Evolutionary conservation across 2,113 vertebrate genomes (phyloP).

Genomic region (Lagopus muta): DNA sequence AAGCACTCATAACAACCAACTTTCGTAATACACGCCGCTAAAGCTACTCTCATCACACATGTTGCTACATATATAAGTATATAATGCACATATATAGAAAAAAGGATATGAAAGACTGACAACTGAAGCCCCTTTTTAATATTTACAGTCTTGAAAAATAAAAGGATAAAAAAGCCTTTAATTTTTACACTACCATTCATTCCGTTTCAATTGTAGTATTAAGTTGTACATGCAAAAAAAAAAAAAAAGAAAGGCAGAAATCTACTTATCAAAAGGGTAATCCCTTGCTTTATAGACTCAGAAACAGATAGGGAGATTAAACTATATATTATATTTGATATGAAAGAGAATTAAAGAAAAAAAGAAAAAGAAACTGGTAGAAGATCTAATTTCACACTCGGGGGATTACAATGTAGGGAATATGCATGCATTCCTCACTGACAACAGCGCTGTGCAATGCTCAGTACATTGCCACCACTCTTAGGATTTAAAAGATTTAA

Average conservation of each 20-base stretch:
- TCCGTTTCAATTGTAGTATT: not conserved
- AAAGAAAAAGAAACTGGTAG: not conserved
- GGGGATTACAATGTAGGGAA: conserved; percentile 45
- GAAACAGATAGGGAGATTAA: not conserved
- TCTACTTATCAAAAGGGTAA: not conserved
- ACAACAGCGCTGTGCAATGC: conserved; percentile 8
- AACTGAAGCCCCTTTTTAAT: not conserved
- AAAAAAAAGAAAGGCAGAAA: not conserved
- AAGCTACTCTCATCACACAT: not conserved
- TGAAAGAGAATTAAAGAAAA: conserved; percentile 5
- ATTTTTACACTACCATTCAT: not conserved
- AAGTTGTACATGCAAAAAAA: not conserved
- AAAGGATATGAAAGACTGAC: not conserved
- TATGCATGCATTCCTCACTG: conserved; percentile 33
- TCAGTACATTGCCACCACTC: not conserved
- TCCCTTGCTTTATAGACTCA: not conserved
- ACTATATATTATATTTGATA: conserved; percentile 26
- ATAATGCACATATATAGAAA: not conserved
- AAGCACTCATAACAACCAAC: not conserved
- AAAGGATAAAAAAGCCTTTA: not conserved
- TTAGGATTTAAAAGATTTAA: conserved; percentile 49
- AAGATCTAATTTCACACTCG: conserved; percentile 55
- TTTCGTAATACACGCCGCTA: not conserved
- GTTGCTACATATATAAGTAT: not conserved
- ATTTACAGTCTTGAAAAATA: not conserved